Evolutionary conservation across 92 coral and sea anemone genomes (phyloP), one percentile per base, ranked within the genome.

Genomic region (Porites lobata): DNA sequence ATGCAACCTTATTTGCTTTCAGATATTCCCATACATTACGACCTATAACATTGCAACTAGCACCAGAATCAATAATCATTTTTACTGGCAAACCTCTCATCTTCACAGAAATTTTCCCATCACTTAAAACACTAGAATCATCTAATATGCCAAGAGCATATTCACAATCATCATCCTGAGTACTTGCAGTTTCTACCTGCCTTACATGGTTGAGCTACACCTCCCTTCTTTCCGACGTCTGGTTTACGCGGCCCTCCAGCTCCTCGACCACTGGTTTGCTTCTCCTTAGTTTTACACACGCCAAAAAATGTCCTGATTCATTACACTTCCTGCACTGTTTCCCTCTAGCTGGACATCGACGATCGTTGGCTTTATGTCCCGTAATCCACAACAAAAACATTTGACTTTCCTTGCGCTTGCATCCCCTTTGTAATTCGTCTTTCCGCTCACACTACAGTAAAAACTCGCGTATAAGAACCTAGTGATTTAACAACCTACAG

Each of bases 1-100:
- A 4, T 38, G 47, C 47, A 38, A 38, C 47, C 47, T 38, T 38
- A 38, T 38, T 38, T 38, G 47, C 47, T 38, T 38, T 38, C 47
- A 38, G 6, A 3, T 38, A 38, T 38, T 38, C 47, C 47, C 47
- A 38, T 47, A 59, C 57, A 47, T 51, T 75, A 13, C 79, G 79
- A 67, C 75, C 88, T 32, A 85, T 21, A 24, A 80, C 81, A 71
- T 65, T 90, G 79, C 91, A 86, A 9, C 87, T 29, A 26, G 85
- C 89, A 70, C 93, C 90, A n/a, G 85, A 90, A 54, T 75, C 90
- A 52, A 90, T 90, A 10, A 83, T 61, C 84, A 90, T 65, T 13
- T 71, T 65, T 74, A 90, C 74, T 21, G 79, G 52, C 63, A 81
- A 12, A 7, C 91, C 93, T 12, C 87, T 85, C 10, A 86, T 56